A percentile compares a stretch with the other conserved stretches of the same genome.
Evolutionary conservation across 2,113 vertebrate species (phyloP).

Genomic region (Sula dactylatra): DNA sequence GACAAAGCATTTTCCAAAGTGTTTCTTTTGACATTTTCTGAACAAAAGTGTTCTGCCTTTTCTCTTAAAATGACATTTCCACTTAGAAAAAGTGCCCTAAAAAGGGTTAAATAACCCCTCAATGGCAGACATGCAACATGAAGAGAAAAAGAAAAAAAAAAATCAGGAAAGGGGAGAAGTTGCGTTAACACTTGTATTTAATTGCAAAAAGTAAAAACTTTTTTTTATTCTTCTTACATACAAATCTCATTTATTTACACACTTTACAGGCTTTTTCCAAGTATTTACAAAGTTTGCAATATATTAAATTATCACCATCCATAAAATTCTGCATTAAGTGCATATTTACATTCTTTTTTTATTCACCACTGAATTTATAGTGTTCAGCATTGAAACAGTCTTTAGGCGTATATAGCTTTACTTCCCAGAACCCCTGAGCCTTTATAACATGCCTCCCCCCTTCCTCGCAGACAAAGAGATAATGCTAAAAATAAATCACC

Average conservation of each 20-base stretch:
- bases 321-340: conserved; percentile 62
- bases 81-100: background rate
- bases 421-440: conserved; percentile 49
- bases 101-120: background rate
- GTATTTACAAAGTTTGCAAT: conserved; percentile 56
- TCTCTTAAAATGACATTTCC: background rate
- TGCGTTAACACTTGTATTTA: conserved; percentile 52
- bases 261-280: conserved; percentile 49
- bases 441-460: background rate
- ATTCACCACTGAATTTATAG: background rate
- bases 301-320: conserved; percentile 45
- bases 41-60: background rate
- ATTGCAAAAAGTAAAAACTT: conserved; percentile 74
- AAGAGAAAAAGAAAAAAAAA: background rate
- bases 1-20: background rate
- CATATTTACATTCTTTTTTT: conserved; percentile 51
- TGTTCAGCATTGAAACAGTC: background rate
- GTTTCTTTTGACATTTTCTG: background rate
- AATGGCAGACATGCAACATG: fast-evolving
- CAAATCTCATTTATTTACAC: conserved; percentile 68
- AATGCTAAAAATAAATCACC: conserved; percentile 13
- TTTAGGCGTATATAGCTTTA: conserved; percentile 1
- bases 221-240: conserved; percentile 39
- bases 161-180: background rate
- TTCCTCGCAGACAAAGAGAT: background rate